Conservation (phyloP, 2,797 vertebrate species). For the Sphenopsis melanotis region DNA sequence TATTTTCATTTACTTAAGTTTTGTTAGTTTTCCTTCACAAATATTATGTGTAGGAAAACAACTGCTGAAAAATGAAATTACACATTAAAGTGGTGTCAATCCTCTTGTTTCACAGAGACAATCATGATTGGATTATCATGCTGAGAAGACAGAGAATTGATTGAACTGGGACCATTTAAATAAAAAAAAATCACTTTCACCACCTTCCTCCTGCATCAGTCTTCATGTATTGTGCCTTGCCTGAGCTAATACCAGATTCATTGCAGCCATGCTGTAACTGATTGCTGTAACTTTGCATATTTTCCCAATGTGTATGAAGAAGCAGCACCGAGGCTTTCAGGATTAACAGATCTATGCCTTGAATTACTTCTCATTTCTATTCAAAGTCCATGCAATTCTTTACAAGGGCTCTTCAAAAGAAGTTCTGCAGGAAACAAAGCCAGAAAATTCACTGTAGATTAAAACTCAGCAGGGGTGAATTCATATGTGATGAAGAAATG, state of each 20-base stretch:
- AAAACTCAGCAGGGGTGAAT: background rate
- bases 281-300: conserved; percentile 10
- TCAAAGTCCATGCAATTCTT: background rate
- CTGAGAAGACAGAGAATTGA: background rate
- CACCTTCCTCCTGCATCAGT: background rate
- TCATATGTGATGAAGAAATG: background rate
- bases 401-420: background rate
- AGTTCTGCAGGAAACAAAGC: background rate
- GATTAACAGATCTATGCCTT: conserved; percentile 3
- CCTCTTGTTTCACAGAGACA: background rate
- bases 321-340: background rate
- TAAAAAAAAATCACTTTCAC: background rate
- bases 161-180: background rate
- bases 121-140: background rate
- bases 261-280: background rate
- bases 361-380: conserved; percentile 10
- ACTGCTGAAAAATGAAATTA: background rate
- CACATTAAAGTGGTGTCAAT: background rate
- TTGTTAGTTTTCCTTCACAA: background rate
- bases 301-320: background rate
- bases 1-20: background rate
- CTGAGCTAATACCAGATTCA: background rate
- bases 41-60: background rate
- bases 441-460: conserved; percentile 2
- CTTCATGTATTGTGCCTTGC: background rate